phyloP scores from a whole-genome alignment of 2,113 vertebrate species.

The Nestor notabilis region DNA sequence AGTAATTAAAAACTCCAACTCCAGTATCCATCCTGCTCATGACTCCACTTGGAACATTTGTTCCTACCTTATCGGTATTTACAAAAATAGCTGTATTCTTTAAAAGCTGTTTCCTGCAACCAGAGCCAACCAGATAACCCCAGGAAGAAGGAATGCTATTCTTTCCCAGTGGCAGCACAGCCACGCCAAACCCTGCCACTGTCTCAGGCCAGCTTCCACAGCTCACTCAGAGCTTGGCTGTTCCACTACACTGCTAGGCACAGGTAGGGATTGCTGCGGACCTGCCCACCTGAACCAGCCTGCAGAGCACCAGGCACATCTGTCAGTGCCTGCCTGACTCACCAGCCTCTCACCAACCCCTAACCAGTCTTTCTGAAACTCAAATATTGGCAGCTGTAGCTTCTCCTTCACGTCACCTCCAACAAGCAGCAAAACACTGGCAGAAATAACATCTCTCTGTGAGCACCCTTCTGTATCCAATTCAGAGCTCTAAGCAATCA shows the following conservation, averaged over 20 bases:
- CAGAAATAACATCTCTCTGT: not conserved
- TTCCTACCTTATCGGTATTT: not conserved
- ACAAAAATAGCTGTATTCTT: not conserved
- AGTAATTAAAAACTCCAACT: not conserved
- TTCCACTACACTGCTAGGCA: rapidly evolving
- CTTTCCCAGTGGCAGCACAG: not conserved
- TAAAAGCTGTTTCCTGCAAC: not conserved
- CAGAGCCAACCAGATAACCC: not conserved
- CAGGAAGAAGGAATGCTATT: not conserved
- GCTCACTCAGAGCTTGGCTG: not conserved
- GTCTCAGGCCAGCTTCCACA: not conserved
- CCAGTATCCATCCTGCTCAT: not conserved
- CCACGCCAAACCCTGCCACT: not conserved
- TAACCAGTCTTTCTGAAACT: not conserved
- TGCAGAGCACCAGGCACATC: not conserved
- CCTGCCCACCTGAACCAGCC: not conserved
- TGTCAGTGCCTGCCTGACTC: not conserved
- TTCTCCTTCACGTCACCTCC: not conserved
- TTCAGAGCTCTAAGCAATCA: not conserved
- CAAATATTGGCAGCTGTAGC: not conserved
- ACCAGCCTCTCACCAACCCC: not conserved
- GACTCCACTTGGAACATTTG: not conserved
- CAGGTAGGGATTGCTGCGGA: rapidly evolving
- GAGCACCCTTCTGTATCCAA: not conserved
- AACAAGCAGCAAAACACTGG: not conserved